phyloP scores from a whole-genome alignment of 2,888 invertebrate species.

The Carterocephalus palaemon region DNA sequence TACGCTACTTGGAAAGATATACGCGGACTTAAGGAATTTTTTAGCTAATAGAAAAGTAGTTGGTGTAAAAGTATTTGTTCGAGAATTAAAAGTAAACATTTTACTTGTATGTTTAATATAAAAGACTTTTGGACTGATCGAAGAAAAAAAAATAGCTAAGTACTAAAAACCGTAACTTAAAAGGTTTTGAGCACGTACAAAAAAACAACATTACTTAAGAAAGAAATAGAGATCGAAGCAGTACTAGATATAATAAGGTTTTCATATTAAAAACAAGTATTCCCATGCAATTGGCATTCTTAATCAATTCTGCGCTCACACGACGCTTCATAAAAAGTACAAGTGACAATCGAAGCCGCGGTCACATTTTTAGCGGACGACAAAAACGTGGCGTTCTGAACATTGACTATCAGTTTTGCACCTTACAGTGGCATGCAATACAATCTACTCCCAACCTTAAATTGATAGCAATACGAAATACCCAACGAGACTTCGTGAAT shows the following conservation, averaged over 20 bases:
- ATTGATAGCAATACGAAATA: neutral
- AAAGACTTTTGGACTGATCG: no score
- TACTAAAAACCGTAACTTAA: no score
- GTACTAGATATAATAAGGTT: slow-evolving; percentile 1
- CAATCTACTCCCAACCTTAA: slow-evolving; percentile 7
- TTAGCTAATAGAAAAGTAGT: slow-evolving; percentile 33
- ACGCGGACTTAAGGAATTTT: slow-evolving; percentile 49
- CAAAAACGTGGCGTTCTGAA: slow-evolving; percentile 15
- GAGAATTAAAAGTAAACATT: no score
- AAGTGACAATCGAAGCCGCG: slow-evolving; percentile 21
- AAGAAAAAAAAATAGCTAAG: no score
- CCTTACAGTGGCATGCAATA: neutral
- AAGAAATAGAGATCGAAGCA: no score
- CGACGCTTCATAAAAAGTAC: slow-evolving; percentile 14
- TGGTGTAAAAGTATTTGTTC: slow-evolving; percentile 13
- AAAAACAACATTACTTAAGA: no score
- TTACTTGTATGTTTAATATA: no score
- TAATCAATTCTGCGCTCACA: slow-evolving; percentile 14
- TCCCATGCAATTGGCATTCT: slow-evolving; percentile 19
- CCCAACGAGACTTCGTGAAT: neutral
- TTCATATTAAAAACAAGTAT: slow-evolving; percentile 3
- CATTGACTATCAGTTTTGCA: slow-evolving; percentile 8
- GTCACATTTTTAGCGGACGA: slow-evolving; percentile 15
- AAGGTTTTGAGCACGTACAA: no score
- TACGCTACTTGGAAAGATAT: slow-evolving; percentile 52